Evolutionary conservation across 1,140 invertebrate genomes (phyloP), one percentile per base, ranked within the genome.

Genomic region (Parapsyche elsis): DNA sequence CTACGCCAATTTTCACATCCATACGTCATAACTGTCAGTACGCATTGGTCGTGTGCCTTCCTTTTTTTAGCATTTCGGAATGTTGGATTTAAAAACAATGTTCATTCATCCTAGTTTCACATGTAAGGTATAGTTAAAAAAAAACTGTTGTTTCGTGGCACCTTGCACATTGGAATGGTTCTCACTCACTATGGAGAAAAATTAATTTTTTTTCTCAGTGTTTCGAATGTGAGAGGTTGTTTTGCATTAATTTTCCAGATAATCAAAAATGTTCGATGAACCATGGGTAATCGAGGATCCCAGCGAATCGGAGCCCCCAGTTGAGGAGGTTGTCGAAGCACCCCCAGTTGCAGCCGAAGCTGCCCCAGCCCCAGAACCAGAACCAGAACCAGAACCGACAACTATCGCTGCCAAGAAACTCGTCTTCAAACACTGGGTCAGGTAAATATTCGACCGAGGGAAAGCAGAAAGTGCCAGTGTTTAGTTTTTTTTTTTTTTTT

Each of bases 361-460:
- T 38, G 87, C 86, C 81, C 85, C 86, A 59, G 88, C 87, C n/a
- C 24, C 23, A 0, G 24, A 1, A 30, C 44, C 75, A 74, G 87
- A 88, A 81, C 89, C 90, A 10, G 90, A 90, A 80, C 90, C 91
- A 38, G 89, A 87, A 90, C 90, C 87, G 88, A 86, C 87, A 86
- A 86, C 86, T 83, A 84, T 86, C 84, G 86, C 87, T 86, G 45
- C 88, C 88, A 91, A 89, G 82, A 88, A 91, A 81, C 88, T 92
- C 80, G 85, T 92, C 59, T 92, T 91, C 86, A 91, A 91, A 87
- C 93, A 94, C 83, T 94, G 94, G 94, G 93, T 93, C 84, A 92
- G 92, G 90, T 92, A 87, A 81, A 67, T 9, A 71, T 64, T 75
- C 2, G 26, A n/a, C 49, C 14, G 44, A 23, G 2, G n/a, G 45